Base-by-base conservation (phyloP, 2,113 vertebrate genomes). In the Oryctolagus cuniculus region DNA sequence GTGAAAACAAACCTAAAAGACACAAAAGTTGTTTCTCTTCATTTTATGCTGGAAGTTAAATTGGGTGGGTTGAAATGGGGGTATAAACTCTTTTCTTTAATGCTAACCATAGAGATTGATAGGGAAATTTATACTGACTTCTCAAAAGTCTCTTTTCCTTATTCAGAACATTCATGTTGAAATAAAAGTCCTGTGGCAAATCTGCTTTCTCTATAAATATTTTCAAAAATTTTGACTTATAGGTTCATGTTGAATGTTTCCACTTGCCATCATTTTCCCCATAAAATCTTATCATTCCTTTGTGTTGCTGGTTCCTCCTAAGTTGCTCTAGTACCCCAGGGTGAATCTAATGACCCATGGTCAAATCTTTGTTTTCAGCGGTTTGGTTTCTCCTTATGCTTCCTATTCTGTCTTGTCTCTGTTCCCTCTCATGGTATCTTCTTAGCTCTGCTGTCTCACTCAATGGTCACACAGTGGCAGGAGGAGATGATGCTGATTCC, bases 171-270 rank as follows among this genome's bases (percentile, higher is more conserved):
- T 86, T 79, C 25, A 36, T 27, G n/a, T 73, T 73, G 70, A 94
- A 95, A 81, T 81, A 77, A 92, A 85, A 91, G 72, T 29, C 44
- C 75, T 82, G 89, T 92, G 69, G 90, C 24, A 87, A 8, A 21
- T 58, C 34, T n/a, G n/a, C n/a, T 82, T 95, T 73, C 72, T 63
- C 19, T 84, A 27, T 61, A 90, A 84, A 29, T 67, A 72, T 91
- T 93, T 90, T 38, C 31, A 72, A 85, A 96, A 69, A 64, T 58
- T 19, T 44, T 17, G 27, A 55, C 31, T 85, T 96, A 74, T 11
- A 12, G 83, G 66, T 51, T 58, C 83, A 11, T 61, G 8, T 80
- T 53, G 34, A 86, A 21, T 86, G 38, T 86, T 86, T 10, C 12
- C 12, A 82, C 44, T 79, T 88, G 74, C 49, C 64, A 66, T 66